A percentile compares a stretch with the other conserved stretches of the same genome.
Evolutionary conservation across 2,888 invertebrate genomes (phyloP).

Genomic region (Antitype chi): DNA sequence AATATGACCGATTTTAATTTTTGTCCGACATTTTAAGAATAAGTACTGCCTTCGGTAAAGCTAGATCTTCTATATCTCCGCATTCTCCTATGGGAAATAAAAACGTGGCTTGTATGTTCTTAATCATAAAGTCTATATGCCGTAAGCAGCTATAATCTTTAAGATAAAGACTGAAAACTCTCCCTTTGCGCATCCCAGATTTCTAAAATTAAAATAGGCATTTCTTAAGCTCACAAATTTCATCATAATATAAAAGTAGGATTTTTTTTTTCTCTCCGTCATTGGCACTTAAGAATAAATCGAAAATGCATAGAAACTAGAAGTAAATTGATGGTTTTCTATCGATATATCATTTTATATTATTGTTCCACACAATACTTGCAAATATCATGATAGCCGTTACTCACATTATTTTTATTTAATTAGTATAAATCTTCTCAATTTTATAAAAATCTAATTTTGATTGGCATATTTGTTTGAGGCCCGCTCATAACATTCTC

Average conservation of each 20-base stretch:
- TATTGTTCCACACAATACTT: neutral
- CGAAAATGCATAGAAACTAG: neutral
- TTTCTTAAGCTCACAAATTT: neutral
- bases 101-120: neutral
- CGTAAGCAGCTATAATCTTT: neutral
- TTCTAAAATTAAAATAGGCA: neutral
- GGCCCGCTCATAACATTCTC: neutral
- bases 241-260: neutral
- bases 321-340: neutral
- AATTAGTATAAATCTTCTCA: neutral
- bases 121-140: conserved; percentile 1
- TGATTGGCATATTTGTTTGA: neutral
- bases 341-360: neutral
- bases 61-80: neutral
- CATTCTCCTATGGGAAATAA: conserved; percentile 1
- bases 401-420: neutral
- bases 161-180: neutral
- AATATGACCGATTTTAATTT: neutral
- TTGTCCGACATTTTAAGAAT: neutral
- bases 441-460: neutral
- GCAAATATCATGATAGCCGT: neutral
- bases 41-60: neutral
- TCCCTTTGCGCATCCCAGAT: neutral
- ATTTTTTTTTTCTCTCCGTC: neutral
- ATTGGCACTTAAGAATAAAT: neutral